Conservation (phyloP, 2,888 invertebrate genomes). For the Euplexia lucipara region DNA sequence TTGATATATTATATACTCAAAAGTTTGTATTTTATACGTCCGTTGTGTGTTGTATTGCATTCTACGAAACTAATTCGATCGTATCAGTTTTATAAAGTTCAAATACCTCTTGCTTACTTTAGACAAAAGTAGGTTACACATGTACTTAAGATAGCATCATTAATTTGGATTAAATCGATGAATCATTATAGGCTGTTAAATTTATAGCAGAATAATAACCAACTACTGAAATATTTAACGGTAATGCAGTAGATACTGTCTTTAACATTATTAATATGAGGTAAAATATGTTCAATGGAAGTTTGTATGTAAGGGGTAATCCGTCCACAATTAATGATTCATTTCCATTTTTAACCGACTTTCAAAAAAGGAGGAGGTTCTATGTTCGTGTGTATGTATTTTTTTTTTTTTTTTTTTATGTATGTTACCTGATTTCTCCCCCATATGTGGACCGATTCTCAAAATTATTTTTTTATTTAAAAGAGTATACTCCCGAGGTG, state of each 20-base stretch:
- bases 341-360: too few species aligned
- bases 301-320: too few species aligned
- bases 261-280: too few species aligned
- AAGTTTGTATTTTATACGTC: not conserved
- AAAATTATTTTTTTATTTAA: too few species aligned
- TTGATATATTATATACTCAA: conserved; percentile 1
- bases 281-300: too few species aligned
- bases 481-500: too few species aligned
- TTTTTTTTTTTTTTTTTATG: too few species aligned
- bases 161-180: conserved; percentile 9
- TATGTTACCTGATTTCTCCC: too few species aligned
- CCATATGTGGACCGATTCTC: too few species aligned
- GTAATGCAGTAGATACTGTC: conserved; percentile 3
- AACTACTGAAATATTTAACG: not conserved
- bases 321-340: too few species aligned
- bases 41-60: not conserved
- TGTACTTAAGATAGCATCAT: conserved; percentile 2
- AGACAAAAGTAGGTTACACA: conserved; percentile 28
- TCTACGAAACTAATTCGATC: not conserved
- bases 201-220: conserved; percentile 9
- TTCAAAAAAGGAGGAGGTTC: too few species aligned
- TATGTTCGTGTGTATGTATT: too few species aligned
- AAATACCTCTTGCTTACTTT: conserved; percentile 19
- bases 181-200: conserved; percentile 2
- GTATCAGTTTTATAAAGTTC: conserved; percentile 17